These are phyloP conservation scores for Corapipo altera DNA, from an alignment of 2,113 vertebrate genomes.

Conservation along the genomic window DNA sequence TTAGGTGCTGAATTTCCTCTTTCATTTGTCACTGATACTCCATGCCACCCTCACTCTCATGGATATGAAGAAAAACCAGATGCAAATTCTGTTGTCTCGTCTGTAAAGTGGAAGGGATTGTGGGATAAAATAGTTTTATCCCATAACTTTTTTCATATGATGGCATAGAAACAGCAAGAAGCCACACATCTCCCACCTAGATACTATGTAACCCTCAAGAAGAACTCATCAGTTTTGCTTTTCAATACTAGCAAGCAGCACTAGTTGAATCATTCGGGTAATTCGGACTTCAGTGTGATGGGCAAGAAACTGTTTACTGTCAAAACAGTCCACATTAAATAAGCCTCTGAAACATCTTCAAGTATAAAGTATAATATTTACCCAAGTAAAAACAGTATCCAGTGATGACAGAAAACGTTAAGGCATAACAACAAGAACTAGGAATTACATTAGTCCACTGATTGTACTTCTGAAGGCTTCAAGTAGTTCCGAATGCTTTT, in stretches of 20 bases:
- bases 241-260: neutral
- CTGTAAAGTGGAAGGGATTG: neutral
- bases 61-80: rapidly evolving
- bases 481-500: neutral
- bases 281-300: rapidly evolving
- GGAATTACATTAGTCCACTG: neutral
- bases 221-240: neutral
- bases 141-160: neutral
- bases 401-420: neutral
- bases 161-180: neutral
- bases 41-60: neutral
- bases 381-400: neutral
- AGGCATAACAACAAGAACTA: neutral
- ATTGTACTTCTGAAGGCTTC: neutral
- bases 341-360: neutral
- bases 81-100: neutral
- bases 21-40: neutral
- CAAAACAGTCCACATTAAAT: neutral
- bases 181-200: neutral
- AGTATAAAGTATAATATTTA: neutral
- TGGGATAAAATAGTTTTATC: neutral
- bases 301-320: neutral
- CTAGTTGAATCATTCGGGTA: neutral
- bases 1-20: neutral
- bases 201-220: neutral